Percentiles rank a stretch among this genome's conserved stretches.
Conservation (phyloP, 2,797 vertebrate species). For the Strix occidentalis region DNA sequence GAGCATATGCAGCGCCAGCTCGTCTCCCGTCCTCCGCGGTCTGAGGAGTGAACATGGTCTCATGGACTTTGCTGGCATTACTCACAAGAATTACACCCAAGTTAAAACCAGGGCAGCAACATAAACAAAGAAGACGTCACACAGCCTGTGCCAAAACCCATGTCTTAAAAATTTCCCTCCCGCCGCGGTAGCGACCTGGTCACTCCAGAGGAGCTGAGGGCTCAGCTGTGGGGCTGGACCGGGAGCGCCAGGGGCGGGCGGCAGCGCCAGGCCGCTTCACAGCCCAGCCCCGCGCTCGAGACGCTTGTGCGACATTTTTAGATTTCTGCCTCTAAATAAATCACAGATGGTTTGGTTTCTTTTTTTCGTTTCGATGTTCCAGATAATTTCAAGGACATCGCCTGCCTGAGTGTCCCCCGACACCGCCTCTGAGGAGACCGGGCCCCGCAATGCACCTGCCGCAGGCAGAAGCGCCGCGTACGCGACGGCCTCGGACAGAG, state of each 20-base stretch:
- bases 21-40: rapidly evolving
- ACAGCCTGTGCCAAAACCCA: rapidly evolving
- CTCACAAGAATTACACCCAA: rapidly evolving
- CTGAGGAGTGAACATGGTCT: rapidly evolving
- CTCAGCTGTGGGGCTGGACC: rapidly evolving
- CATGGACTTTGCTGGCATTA: background rate
- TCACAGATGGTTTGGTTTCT: background rate
- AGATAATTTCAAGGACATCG: slow-evolving; percentile 1
- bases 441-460: background rate
- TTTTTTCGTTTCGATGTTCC: background rate
- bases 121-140: background rate
- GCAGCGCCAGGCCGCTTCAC: background rate
- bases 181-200: rapidly evolving
- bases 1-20: rapidly evolving
- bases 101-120: background rate
- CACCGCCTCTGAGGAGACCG: background rate
- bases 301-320: background rate
- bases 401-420: background rate
- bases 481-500: background rate
- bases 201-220: rapidly evolving
- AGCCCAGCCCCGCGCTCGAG: background rate
- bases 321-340: background rate
- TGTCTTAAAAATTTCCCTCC: rapidly evolving
- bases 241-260: rapidly evolving
- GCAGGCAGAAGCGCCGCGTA: background rate